phyloP scores from a whole-genome alignment of 2,113 vertebrate genomes.

The Colistium nudipinnis region DNA sequence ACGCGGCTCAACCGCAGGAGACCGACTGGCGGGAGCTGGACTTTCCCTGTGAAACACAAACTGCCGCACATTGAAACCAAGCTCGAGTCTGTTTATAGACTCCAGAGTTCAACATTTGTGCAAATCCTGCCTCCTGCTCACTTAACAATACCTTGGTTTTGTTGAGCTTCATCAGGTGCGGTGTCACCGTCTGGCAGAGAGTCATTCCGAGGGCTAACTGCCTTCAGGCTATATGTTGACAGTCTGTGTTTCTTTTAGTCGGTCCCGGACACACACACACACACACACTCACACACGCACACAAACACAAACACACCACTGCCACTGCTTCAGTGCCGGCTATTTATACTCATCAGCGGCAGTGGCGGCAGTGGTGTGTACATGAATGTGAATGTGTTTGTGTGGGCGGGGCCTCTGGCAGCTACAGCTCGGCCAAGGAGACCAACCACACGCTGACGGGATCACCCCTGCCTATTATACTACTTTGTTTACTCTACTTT shows the following conservation, averaged over 20 bases:
- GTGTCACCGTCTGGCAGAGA: conserved; percentile 72
- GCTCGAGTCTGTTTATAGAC: conserved; percentile 69
- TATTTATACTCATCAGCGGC: conserved; percentile 81
- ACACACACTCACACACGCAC: conserved; percentile 39
- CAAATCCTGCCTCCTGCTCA: conserved; percentile 9
- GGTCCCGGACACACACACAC: conserved; percentile 35
- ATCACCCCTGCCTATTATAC: conserved; percentile 25
- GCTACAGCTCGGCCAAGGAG: conserved; percentile 56
- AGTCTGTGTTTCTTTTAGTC: conserved; percentile 56
- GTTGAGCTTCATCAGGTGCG: conserved; percentile 80
- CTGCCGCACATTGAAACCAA: conserved; percentile 58
- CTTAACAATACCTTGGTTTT: conserved; percentile 78
- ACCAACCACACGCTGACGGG: conserved; percentile 54
- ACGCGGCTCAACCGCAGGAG: conserved; percentile 29
- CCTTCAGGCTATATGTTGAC: conserved; percentile 67
- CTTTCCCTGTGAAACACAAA: conserved; percentile 72
- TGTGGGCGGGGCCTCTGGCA: conserved; percentile 66
- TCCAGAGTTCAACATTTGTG: conserved; percentile 26
- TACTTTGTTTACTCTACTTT: no score
- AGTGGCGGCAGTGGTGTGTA: conserved; percentile 58
- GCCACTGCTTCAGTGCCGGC: conserved; percentile 56
- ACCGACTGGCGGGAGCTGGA: conserved; percentile 59
- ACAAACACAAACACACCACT: conserved; percentile 50
- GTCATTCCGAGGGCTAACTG: conserved; percentile 69
- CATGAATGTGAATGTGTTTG: conserved; percentile 52